Evolutionary conservation across 2,797 vertebrate species (phyloP), one percentile per base, ranked within the genome.

Genomic region (Brotula barbata): DNA sequence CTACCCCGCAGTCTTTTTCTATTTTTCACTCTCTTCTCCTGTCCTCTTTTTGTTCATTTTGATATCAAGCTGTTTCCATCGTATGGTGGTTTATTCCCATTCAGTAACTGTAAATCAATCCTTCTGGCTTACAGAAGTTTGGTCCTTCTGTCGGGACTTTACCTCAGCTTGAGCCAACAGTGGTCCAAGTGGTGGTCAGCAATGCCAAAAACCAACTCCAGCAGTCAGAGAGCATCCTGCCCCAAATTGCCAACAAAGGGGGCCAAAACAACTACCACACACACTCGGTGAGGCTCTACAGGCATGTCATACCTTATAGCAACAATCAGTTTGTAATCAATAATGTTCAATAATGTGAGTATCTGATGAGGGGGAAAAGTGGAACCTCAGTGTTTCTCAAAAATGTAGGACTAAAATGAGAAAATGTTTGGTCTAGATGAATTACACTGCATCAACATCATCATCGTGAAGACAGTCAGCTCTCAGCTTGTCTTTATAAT

Each of bases 141-240:
- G 76, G 81, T 19, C 63, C 88, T 16, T 78, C 81, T 25, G 77
- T 87, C 14, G 90, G 85, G 36, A 87, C 86, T 9, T 63, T 92
- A 75, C 91, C 92, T 68, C 91, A 91, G 71, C 89, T 92, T 10
- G 90, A 92, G 48, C 89, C 90, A 7, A 88, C 89, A 0, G 80
- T 90, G 72, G 90, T 92, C 80, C 91, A 92, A 73, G 85, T 92
- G 71, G 80, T 92, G 80, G 90, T 92, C 84, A 90, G 87, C 83
- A 91, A 92, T 79, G 89, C 89, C 85, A 92, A 91, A 88, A 89
- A 89, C 59, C 89, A 89, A 63, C 90, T 90, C 28, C 91, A 89
- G 62, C 90, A 87, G 64, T 85, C 87, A 0, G 91, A 92, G 68
- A 89, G 75, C 79, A 92, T 90, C 72, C 78, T 93, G 75, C 92